Evolutionary conservation across 2,888 invertebrate species (phyloP), one percentile per base, ranked within the genome.

Genomic region (Punctoribates punctum): DNA sequence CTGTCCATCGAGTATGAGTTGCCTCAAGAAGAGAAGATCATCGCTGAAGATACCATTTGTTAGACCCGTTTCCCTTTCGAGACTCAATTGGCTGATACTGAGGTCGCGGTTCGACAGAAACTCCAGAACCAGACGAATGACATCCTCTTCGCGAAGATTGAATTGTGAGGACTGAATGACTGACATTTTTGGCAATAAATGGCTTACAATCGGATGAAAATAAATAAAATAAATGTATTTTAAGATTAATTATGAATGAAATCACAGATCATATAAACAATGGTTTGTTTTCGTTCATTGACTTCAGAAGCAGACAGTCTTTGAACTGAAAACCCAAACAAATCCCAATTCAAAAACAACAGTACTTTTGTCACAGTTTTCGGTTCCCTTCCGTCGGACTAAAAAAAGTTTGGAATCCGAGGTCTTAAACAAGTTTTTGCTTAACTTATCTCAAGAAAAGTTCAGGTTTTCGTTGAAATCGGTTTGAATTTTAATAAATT

Each of bases 1-100:
- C 85, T 96, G 95, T 23, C 97, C 97, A 84, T 97, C 97, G 42
- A 97, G 88, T 80, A 97, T 95, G 74, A 97, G 88, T 85, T 96
- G 96, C 23, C 96, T 88, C 25, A 97, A 87, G 85, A 97, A 97
- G 70, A 97, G 88, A 54, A 95, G 90, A 85, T 97, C 97, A 84
- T 96, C 95, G 17, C 94, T 94, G 84, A 89, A 96, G 83, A 91
- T 90, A 76, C 94, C 94, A 85, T 96, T 96, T 83, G 94, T 94
- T 79, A 95, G 91, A 73, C 96, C 96, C 0, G 96, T 94, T 86
- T 97, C 97, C 73, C 96, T 88, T 85, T 97, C 96, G 78, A 97
- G 85, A 74, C 92, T 91, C 80, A 96, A 87, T 84, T 87, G 86
- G 13, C 94, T 90, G 83, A 96, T 96, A 86, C 96, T 94, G 80